These are phyloP conservation scores for Chrysemys picta DNA, from an alignment of 2,113 vertebrate species.

Conservation along the genomic window DNA sequence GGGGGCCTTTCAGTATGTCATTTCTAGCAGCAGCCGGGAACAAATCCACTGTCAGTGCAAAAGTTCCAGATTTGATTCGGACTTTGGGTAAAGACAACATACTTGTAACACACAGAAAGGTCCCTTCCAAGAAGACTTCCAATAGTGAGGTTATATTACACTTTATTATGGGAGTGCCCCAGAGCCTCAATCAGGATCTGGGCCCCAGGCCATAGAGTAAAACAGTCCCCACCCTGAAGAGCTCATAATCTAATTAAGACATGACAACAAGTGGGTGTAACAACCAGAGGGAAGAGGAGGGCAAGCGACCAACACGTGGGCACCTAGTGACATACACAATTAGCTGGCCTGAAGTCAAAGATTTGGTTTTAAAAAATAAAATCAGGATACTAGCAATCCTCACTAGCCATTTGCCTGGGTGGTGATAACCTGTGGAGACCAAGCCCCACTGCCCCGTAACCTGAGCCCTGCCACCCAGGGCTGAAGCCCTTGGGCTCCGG, in stretches of 20 bases:
- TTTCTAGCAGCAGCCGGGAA: background rate
- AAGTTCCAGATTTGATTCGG: background rate
- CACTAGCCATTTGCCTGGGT: background rate
- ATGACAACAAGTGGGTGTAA: background rate
- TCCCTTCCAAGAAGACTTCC: background rate
- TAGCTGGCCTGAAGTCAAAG: background rate
- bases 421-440: background rate
- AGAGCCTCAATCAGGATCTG: background rate
- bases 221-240: background rate
- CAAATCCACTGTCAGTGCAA: background rate
- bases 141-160: background rate
- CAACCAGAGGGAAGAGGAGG: background rate
- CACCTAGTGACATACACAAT: background rate
- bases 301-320: background rate
- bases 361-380: background rate
- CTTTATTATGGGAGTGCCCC: background rate
- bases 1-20: background rate
- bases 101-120: accelerated
- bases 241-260: background rate
- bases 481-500: no score
- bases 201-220: background rate
- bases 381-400: no score
- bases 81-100: background rate
- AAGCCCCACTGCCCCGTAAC: no score
- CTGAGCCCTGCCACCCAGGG: no score